Evolutionary conservation across 2,113 vertebrate genomes (phyloP).

Genomic region (Chaetorhynchus papuensis): DNA sequence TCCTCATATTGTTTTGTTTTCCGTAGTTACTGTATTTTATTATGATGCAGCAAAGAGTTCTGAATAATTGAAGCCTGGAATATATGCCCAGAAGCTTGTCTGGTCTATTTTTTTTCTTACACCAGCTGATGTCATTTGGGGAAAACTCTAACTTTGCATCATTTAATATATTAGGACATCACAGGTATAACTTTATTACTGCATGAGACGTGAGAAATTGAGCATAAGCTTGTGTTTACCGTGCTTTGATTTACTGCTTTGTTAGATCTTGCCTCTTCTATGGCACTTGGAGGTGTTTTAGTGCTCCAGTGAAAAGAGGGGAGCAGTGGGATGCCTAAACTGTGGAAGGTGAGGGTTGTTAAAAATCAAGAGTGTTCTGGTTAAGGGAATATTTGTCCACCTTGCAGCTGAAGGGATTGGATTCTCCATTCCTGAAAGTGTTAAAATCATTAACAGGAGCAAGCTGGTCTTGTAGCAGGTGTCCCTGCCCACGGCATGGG

Average conservation of each 20-base stretch:
- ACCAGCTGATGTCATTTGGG: not conserved
- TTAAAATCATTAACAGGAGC: not conserved
- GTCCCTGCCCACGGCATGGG: not conserved
- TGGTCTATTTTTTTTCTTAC: not conserved
- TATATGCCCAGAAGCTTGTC: not conserved
- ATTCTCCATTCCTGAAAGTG: not conserved
- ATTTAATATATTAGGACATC: not conserved
- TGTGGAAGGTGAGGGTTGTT: not conserved
- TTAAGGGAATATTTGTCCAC: not conserved
- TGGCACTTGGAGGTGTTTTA: not conserved
- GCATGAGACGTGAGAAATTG: not conserved
- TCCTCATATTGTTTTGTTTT: not conserved
- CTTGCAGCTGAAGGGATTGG: not conserved
- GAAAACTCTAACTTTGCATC: not conserved
- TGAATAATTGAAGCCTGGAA: not conserved
- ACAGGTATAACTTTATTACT: not conserved
- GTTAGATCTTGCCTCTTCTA: not conserved
- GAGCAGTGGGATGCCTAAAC: not conserved
- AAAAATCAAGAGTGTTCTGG: not conserved
- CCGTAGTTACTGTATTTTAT: not conserved
- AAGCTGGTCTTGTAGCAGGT: not conserved
- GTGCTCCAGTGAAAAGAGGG: not conserved
- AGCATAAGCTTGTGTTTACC: not conserved
- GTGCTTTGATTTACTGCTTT: not conserved
- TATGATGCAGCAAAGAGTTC: not conserved